phyloP scores from a whole-genome alignment of 2,888 invertebrate species.

The Aelia acuminata region DNA sequence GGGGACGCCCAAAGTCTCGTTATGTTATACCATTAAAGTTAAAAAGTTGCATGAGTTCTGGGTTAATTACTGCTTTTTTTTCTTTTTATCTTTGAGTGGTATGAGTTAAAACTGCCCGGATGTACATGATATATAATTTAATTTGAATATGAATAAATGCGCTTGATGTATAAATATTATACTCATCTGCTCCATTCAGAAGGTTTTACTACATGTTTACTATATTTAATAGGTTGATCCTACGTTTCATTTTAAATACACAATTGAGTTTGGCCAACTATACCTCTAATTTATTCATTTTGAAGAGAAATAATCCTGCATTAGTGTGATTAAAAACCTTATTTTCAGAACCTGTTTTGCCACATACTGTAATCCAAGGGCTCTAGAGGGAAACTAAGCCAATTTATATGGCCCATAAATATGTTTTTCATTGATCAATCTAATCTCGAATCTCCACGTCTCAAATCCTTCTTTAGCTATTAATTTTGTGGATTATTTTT shows the following conservation, averaged over 20 bases:
- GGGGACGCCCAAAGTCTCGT: too few relatives aligned
- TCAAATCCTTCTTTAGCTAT: slow-evolving; percentile 17
- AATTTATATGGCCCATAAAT: slow-evolving; percentile 17
- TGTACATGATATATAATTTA: background rate
- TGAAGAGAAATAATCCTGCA: slow-evolving; percentile 36
- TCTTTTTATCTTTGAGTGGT: too few relatives aligned
- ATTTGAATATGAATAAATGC: background rate
- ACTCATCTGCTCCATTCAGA: background rate
- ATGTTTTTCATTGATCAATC: slow-evolving; percentile 34
- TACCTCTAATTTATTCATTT: slow-evolving; percentile 27
- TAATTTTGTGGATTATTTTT: slow-evolving; percentile 8
- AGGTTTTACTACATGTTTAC: background rate
- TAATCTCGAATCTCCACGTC: slow-evolving; percentile 1
- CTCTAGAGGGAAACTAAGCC: background rate
- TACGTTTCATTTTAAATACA: background rate
- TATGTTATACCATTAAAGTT: too few relatives aligned
- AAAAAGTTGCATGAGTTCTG: too few relatives aligned
- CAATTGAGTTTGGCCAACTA: background rate
- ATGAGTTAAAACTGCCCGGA: background rate
- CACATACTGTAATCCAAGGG: background rate
- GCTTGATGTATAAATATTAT: background rate
- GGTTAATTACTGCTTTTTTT: too few relatives aligned
- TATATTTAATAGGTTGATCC: slow-evolving; percentile 2
- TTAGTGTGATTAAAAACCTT: background rate
- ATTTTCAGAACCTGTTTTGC: slow-evolving; percentile 31